A percentile compares a stretch with the other conserved stretches of the same genome.
These are phyloP conservation scores for Elaphurus davidianus DNA, from an alignment of 2,113 vertebrate species.

Conservation along the genomic window DNA sequence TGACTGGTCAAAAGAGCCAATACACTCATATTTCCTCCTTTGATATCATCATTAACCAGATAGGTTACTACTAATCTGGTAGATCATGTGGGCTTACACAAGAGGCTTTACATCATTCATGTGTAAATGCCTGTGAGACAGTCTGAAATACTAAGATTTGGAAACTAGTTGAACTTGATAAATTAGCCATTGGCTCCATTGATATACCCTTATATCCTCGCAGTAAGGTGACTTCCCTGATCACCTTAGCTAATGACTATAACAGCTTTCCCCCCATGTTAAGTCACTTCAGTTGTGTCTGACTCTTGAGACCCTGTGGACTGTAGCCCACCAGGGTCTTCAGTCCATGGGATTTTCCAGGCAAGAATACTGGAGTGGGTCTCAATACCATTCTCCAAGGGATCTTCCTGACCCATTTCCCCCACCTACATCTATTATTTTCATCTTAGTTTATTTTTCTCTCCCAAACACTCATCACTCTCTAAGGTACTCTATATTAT, in stretches of 20 bases:
- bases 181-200: neutral
- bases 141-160: neutral
- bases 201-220: neutral
- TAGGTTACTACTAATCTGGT: neutral
- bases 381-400: neutral
- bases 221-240: neutral
- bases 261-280: neutral
- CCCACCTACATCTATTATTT: neutral
- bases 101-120: neutral
- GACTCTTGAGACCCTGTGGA: neutral
- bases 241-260: neutral
- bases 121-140: neutral
- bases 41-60: neutral
- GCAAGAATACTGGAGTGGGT: neutral
- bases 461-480: neutral
- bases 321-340: neutral
- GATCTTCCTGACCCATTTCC: neutral
- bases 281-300: neutral
- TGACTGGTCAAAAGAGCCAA: neutral
- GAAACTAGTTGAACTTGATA: neutral
- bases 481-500: neutral
- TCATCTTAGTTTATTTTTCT: neutral
- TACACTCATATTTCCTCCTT: neutral
- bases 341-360: neutral
- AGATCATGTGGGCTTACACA: neutral